Evolutionary conservation across 1,140 invertebrate species (phyloP).

Genomic region (Heliconius himera): DNA sequence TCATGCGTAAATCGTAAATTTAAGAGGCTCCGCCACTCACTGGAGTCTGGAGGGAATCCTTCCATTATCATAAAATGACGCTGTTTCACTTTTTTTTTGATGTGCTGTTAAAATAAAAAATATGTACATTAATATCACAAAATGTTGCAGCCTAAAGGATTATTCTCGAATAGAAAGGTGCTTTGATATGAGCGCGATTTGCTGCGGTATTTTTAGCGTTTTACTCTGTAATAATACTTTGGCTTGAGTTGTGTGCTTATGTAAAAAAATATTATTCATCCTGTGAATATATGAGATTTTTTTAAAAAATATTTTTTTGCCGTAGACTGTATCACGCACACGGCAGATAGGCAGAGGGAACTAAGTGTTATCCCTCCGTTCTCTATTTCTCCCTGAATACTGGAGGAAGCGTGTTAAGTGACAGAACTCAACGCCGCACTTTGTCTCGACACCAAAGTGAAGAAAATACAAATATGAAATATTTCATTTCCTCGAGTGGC

Average conservation of each 20-base stretch:
- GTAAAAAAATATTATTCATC: neutral
- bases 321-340: too few relatives aligned
- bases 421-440: too few relatives aligned
- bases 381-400: too few relatives aligned
- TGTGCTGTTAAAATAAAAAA: conserved; percentile 75
- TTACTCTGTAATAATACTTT: conserved; percentile 1
- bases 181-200: neutral
- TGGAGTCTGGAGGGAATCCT: conserved; percentile 54
- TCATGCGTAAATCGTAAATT: conserved; percentile 71
- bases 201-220: conserved; percentile 7
- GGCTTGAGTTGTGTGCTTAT: neutral
- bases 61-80: conserved; percentile 78
- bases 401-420: too few relatives aligned
- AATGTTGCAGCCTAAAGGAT: conserved; percentile 18
- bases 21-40: conserved; percentile 72
- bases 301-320: neutral
- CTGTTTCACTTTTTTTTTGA: conserved; percentile 73
- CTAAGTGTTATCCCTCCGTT: too few relatives aligned
- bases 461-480: too few relatives aligned
- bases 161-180: conserved; percentile 4
- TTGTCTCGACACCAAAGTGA: too few relatives aligned
- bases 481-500: too few relatives aligned
- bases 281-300: neutral
- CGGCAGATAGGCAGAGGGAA: too few relatives aligned
- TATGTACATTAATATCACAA: conserved; percentile 35